These are phyloP conservation scores for Malurus leucopterus DNA, from an alignment of 2,797 vertebrate genomes.

Conservation along the genomic window DNA sequence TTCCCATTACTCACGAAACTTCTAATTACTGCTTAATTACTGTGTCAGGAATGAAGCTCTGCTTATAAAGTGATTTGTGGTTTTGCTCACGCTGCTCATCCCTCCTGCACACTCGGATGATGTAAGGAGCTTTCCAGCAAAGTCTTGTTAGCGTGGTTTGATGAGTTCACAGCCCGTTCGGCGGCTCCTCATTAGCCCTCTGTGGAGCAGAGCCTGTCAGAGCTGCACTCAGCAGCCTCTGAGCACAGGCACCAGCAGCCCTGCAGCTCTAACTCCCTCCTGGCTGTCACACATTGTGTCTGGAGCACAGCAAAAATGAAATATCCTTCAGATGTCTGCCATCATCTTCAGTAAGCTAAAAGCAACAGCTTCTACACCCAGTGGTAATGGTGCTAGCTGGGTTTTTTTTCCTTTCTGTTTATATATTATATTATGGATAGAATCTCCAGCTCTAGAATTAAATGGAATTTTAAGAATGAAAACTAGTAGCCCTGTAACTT, in stretches of 20 bases:
- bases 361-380: neutral
- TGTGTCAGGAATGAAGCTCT: constrained; percentile 7
- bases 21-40: constrained; percentile 59
- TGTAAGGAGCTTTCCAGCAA: neutral
- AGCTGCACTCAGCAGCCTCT: neutral
- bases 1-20: constrained; percentile 18
- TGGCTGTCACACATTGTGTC: neutral
- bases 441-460: neutral
- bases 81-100: neutral
- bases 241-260: neutral
- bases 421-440: neutral
- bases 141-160: neutral
- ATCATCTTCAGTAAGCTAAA: neutral
- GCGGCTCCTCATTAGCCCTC: constrained; percentile 19
- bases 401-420: neutral
- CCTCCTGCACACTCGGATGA: neutral
- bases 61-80: constrained; percentile 8
- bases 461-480: neutral
- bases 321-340: neutral
- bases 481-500: neutral
- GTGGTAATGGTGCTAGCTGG: neutral
- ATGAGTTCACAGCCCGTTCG: neutral
- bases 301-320: neutral
- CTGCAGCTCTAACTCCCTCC: neutral
- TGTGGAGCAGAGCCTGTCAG: neutral